phyloP scores from a whole-genome alignment of 2,113 vertebrate species.

The Xenopus tropicalis region UCB_Xtro_10.0 CM004449.2:131736501-131737000 shows the following conservation, averaged over 20 bases:
- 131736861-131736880: constrained; percentile 85
- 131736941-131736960: constrained; percentile 39
- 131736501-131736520: constrained; percentile 64
- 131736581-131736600: too few relatives aligned
- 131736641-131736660: neutral
- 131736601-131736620: neutral
- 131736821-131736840: constrained; percentile 59
- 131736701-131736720: too few relatives aligned
- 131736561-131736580: constrained; percentile 89
- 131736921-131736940: accelerated
- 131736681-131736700: too few relatives aligned
- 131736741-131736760: too few relatives aligned
- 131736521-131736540: constrained; percentile 89
- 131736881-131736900: constrained; percentile 57
- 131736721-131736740: too few relatives aligned
- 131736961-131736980: constrained; percentile 56
- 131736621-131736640: neutral
- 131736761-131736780: neutral
- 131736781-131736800: constrained; percentile 70
- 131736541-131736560: constrained; percentile 98
- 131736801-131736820: constrained; percentile 79
- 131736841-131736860: constrained; percentile 50
- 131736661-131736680: too few relatives aligned
- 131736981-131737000: too few relatives aligned
- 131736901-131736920: constrained; percentile 48